A percentile compares a stretch with the other conserved stretches of the same genome.
Evolutionary conservation across 2,888 invertebrate genomes (phyloP).

Genomic region (Sclerodermus sp.): DNA sequence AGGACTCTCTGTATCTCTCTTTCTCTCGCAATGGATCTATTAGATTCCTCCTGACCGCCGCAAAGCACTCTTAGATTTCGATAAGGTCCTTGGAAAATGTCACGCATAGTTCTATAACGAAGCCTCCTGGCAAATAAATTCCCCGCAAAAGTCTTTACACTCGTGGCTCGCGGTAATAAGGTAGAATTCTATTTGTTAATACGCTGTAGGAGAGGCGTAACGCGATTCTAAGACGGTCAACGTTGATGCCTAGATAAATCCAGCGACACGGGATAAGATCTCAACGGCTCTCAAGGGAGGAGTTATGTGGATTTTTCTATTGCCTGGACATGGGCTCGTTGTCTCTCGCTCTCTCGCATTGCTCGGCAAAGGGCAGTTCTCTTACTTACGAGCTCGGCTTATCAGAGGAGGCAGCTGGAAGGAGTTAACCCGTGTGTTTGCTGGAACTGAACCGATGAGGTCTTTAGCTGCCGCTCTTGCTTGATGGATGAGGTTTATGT

Average conservation of each 20-base stretch:
- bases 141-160: not conserved
- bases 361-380: too few relatives aligned
- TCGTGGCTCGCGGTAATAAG: not conserved
- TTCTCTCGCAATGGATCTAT: too few relatives aligned
- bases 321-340: not conserved
- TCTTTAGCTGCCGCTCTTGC: constrained; percentile 37
- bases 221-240: constrained; percentile 2
- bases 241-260: constrained; percentile 35
- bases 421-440: constrained; percentile 21
- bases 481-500: constrained; percentile 46
- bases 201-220: constrained; percentile 11
- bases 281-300: constrained; percentile 3
- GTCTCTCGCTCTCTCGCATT: not conserved
- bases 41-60: not conserved
- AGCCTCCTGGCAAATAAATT: constrained; percentile 3
- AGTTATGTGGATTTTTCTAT: constrained; percentile 32
- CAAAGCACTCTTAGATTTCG: constrained; percentile 26
- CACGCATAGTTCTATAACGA: constrained; percentile 34
- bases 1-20: too few relatives aligned
- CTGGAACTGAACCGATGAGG: constrained; percentile 35
- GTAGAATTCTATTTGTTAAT: constrained; percentile 1
- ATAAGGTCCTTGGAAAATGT: constrained; percentile 24
- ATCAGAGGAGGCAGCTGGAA: constrained; percentile 26
- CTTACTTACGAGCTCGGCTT: too few relatives aligned
- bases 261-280: constrained; percentile 34